phyloP scores from a whole-genome alignment of 2,797 vertebrate species.

The Chelidonichthys spinosus region DNA sequence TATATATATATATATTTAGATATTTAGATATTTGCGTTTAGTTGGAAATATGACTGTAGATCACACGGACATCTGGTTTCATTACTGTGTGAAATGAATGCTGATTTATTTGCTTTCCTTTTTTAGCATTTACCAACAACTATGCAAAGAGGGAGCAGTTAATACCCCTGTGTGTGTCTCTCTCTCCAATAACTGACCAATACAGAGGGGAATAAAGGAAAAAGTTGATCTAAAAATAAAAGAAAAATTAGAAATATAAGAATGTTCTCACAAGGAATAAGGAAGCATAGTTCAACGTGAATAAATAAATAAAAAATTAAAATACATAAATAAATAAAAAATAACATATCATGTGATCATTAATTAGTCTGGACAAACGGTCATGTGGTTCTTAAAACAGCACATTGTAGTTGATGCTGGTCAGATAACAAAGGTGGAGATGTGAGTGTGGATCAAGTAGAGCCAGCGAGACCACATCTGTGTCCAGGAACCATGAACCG shows the following conservation, averaged over 20 bases:
- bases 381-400: neutral
- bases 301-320: no score
- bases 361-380: no score
- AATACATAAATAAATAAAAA: no score
- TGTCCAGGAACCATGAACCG: neutral
- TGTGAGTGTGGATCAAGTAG: neutral
- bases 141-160: neutral
- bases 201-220: neutral
- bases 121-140: conserved; percentile 12
- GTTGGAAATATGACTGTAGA: neutral
- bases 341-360: no score
- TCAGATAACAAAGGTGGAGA: neutral
- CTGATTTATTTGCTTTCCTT: neutral
- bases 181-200: neutral
- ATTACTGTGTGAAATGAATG: neutral
- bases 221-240: neutral
- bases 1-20: neutral
- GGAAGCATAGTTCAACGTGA: no score
- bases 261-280: neutral
- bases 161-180: no score
- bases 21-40: neutral
- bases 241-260: neutral
- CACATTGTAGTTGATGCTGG: neutral
- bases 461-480: neutral
- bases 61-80: conserved; percentile 19